Evolutionary conservation across 2,888 invertebrate species (phyloP).

Genomic region (Andrena camellia): DNA sequence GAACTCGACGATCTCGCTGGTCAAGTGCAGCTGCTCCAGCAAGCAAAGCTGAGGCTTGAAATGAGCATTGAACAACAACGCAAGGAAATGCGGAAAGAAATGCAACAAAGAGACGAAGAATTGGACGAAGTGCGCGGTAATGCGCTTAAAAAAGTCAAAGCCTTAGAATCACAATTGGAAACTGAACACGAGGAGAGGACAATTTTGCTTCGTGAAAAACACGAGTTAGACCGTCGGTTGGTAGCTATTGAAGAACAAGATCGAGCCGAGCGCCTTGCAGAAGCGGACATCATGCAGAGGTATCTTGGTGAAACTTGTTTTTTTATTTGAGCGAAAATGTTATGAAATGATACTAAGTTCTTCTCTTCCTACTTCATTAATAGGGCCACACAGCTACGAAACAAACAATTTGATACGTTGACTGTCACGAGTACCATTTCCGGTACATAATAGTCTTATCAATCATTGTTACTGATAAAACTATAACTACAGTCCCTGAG

Average conservation of each 20-base stretch:
- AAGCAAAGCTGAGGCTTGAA: slow-evolving; percentile 96
- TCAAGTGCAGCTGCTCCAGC: slow-evolving; percentile 95
- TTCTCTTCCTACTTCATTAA: too few relatives aligned
- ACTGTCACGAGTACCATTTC: too few relatives aligned
- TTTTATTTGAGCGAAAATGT: background rate
- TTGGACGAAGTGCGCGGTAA: slow-evolving; percentile 96
- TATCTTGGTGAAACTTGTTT: slow-evolving; percentile 38
- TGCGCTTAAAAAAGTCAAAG: slow-evolving; percentile 96
- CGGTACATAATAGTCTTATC: too few relatives aligned
- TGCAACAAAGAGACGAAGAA: slow-evolving; percentile 96
- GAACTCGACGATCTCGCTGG: slow-evolving; percentile 98
- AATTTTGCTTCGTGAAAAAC: slow-evolving; percentile 93
- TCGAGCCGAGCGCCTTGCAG: slow-evolving; percentile 90
- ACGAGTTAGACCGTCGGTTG: slow-evolving; percentile 95
- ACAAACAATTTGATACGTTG: too few relatives aligned
- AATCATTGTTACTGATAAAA: too few relatives aligned
- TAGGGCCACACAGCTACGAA: too few relatives aligned
- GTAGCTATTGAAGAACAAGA: slow-evolving; percentile 92
- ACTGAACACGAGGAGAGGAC: slow-evolving; percentile 97
- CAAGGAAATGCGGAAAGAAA: slow-evolving; percentile 95
- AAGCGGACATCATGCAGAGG: slow-evolving; percentile 86
- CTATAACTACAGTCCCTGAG: too few relatives aligned
- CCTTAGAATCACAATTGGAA: slow-evolving; percentile 95
- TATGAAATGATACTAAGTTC: background rate
- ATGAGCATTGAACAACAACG: slow-evolving; percentile 97